Evolutionary conservation across 2,888 invertebrate genomes (phyloP), one percentile per base, ranked within the genome.

Genomic region (Terebella lapidaria): DNA sequence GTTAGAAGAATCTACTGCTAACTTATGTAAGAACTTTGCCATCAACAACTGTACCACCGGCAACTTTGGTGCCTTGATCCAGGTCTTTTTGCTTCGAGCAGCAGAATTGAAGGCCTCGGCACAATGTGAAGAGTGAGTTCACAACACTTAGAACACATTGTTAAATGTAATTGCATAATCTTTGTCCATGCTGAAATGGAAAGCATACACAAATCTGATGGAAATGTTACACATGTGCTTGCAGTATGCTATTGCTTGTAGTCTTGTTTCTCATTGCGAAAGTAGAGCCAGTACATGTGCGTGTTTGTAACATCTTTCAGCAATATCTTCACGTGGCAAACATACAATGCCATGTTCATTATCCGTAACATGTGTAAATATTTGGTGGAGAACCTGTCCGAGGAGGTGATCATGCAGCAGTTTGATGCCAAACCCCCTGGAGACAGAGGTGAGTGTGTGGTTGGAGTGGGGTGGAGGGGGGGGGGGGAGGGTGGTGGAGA

Each of bases 301-400:
- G n/a, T n/a, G n/a, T n/a, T n/a, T n/a, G n/a, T n/a, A n/a, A n/a
- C n/a, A 56, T 58, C 68, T 85, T 85, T 59, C 76, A 89, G 89
- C 72, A 86, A 86, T 69, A 84, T 88, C 72, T 87, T 93, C 71
- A 89, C 91, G 56, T 95, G 94, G 93, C 95, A 96, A 81, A 89
- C 92, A 0, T 92, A 90, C 81, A 97, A 97, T 82, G 90, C 92
- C 0, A 81, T 99, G 54, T 93, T 94, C 74, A 89, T 94, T 27
- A 87, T 95, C 61, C 86, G 95, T 15, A 82, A 81, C 69, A 72
- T 90, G 86, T 67, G 86, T 61, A 95, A 95, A 79, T 95, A 92
- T 77, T 84, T 96, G 46, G 89, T 93, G 18, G 94, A 96, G 80
- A 90, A 90, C 70, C 87, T 94, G 18, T 89, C 90, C 0, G 95